Base-by-base conservation (phyloP, 2,797 vertebrate genomes). In the Valencia hispanica region DNA sequence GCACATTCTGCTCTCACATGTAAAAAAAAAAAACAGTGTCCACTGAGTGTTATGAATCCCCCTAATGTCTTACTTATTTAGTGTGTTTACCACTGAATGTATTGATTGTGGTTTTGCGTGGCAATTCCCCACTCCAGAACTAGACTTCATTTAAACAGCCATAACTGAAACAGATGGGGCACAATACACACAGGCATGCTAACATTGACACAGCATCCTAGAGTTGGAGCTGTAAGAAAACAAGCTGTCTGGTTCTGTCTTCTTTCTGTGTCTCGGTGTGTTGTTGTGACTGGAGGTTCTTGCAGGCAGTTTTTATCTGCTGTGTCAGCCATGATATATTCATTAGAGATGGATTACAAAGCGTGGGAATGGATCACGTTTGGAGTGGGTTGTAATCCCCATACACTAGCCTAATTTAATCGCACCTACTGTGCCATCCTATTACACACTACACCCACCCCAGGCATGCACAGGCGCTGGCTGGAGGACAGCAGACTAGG, bases 361-460 rank as follows among this genome's bases (percentile, higher is more conserved):
- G 85, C 86, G 89, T 92, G 87, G 93, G 94, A 93, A 91, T 88
- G 85, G 92, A 95, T 95, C 93, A 88, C 90, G 83, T 89, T 93
- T 92, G 82, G 90, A 93, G 93, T 91, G 91, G 91, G 89, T 87
- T 92, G 89, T 95, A 95, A 96, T 95, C 94, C 94, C 91, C 87
- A 94, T 93, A 93, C 93, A 94, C 88, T 84, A 86, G 75, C 80
- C 92, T 95, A 95, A 95, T 95, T 95, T 95, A 95, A 95, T 95
- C 91, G 93, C 92, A 94, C 94, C 93, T 94, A 94, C 92, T 92
- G 94, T 94, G 93, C 93, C 91, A 94, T 94, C 92, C 90, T 88
- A 89, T 95, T 94, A 92, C 91, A 94, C 92, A 93, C 91, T 89
- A 83, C 86, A 82, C 91, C 91, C 91, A 91, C 91, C 82, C 27